A percentile compares a stretch with the other conserved stretches of the same genome.
These are phyloP conservation scores for Syrrhaptes paradoxus DNA, from an alignment of 2,113 vertebrate species.

Conservation along the genomic window DNA sequence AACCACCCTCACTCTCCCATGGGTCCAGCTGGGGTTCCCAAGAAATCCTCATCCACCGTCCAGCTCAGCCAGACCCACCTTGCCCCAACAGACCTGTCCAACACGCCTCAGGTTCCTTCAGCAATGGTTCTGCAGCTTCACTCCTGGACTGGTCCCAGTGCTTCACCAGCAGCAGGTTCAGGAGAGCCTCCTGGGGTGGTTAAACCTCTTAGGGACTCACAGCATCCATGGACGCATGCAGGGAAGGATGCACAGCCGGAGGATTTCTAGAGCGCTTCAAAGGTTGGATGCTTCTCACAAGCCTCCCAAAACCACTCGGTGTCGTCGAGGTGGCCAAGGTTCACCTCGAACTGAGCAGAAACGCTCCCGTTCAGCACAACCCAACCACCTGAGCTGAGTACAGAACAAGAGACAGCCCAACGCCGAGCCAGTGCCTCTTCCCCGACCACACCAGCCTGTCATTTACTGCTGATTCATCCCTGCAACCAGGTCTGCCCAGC, in stretches of 20 bases:
- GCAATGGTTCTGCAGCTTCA: background rate
- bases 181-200: background rate
- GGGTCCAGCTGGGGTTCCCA: accelerated
- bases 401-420: background rate
- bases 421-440: background rate
- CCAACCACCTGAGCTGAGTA: accelerated
- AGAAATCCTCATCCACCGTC: background rate
- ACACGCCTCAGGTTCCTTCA: background rate
- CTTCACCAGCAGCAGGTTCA: background rate
- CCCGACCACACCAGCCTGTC: background rate
- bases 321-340: accelerated
- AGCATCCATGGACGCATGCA: accelerated
- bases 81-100: background rate
- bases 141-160: background rate
- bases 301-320: background rate
- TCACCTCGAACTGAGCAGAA: accelerated
- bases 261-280: accelerated
- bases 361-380: background rate
- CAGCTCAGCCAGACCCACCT: background rate
- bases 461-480: slow-evolving; percentile 21
- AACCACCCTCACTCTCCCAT: background rate
- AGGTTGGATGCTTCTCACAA: background rate
- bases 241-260: background rate
- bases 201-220: accelerated
- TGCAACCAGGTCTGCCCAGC: background rate